phyloP scores from a whole-genome alignment of 2,113 vertebrate genomes.

The Amazona guildingii region DNA sequence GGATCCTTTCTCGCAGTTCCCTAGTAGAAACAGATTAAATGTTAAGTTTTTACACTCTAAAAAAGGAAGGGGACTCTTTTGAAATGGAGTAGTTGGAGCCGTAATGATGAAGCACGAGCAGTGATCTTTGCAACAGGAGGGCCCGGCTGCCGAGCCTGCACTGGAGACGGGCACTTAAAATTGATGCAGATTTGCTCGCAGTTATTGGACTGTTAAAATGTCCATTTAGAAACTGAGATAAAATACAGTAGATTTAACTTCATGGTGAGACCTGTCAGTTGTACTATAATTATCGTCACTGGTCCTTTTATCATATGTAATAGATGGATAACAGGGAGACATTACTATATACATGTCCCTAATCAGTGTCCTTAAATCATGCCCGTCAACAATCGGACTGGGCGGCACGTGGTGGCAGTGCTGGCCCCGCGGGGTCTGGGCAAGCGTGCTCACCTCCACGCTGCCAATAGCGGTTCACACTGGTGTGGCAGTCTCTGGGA shows the following conservation, averaged over 20 bases:
- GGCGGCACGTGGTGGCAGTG: not conserved
- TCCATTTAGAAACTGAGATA: constrained; percentile 53
- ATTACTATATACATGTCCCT: not conserved
- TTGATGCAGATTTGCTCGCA: constrained; percentile 44
- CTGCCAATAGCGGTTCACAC: not conserved
- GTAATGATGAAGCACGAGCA: constrained; percentile 36
- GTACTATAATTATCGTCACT: constrained; percentile 3
- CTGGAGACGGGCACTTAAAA: not conserved
- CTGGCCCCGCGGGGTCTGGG: not conserved
- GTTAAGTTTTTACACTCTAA: constrained; percentile 51
- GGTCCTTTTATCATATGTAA: constrained; percentile 45
- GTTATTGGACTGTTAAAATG: constrained; percentile 25
- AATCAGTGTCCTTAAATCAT: constrained; percentile 32
- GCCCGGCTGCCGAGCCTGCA: not conserved
- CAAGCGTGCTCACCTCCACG: not conserved
- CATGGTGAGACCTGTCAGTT: constrained; percentile 24
- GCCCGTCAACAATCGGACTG: not conserved
- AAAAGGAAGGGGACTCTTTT: constrained; percentile 35
- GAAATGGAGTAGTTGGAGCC: constrained; percentile 50
- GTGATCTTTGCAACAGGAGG: constrained; percentile 55
- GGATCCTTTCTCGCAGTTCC: constrained; percentile 11
- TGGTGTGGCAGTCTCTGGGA: not conserved
- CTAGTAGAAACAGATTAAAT: constrained; percentile 52
- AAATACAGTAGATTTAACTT: constrained; percentile 50
- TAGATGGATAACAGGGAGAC: constrained; percentile 46